A percentile compares a stretch with the other conserved stretches of the same genome.
Evolutionary conservation across 2,888 invertebrate species (phyloP).

Genomic region (Lottia gigantea): DNA sequence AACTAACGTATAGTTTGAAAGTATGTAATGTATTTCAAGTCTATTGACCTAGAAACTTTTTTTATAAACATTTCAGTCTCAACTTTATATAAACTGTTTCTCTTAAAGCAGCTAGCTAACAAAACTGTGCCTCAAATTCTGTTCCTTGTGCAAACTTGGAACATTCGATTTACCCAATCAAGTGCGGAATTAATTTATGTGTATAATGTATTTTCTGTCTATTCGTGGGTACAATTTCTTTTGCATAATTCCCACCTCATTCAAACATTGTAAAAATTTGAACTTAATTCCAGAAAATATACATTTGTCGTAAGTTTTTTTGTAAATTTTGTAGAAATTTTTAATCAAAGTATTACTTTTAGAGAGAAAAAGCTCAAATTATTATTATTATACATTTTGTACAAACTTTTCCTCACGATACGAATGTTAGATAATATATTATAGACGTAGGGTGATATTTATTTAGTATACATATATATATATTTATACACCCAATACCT

Average conservation of each 20-base stretch:
- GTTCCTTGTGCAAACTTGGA: slow-evolving; percentile 9
- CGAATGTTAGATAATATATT: not conserved
- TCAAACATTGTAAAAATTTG: not conserved
- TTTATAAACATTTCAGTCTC: not conserved
- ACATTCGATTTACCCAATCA: not conserved
- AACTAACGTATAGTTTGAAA: not conserved
- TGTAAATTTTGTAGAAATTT: slow-evolving; percentile 11
- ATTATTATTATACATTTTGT: not conserved
- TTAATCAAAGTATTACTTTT: slow-evolving; percentile 7
- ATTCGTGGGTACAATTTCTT: not conserved
- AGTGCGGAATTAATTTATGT: not conserved
- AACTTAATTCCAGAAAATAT: not conserved
- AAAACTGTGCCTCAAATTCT: slow-evolving; percentile 5
- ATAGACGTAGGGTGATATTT: slow-evolving; percentile 8
- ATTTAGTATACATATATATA: not conserved
- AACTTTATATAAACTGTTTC: not conserved
- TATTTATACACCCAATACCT: slow-evolving; percentile 7
- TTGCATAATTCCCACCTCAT: slow-evolving; percentile 8
- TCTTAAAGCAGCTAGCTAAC: slow-evolving; percentile 11
- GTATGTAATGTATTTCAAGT: slow-evolving; percentile 2
- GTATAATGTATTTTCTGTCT: not conserved
- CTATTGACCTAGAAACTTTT: slow-evolving; percentile 7
- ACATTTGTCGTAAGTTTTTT: not conserved
- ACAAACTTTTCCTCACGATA: too few species aligned
- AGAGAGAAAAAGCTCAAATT: not conserved